These are phyloP conservation scores for Drosophila eugracilis DNA, from an alignment of 1,140 invertebrate species.

Conservation along the genomic window DNA sequence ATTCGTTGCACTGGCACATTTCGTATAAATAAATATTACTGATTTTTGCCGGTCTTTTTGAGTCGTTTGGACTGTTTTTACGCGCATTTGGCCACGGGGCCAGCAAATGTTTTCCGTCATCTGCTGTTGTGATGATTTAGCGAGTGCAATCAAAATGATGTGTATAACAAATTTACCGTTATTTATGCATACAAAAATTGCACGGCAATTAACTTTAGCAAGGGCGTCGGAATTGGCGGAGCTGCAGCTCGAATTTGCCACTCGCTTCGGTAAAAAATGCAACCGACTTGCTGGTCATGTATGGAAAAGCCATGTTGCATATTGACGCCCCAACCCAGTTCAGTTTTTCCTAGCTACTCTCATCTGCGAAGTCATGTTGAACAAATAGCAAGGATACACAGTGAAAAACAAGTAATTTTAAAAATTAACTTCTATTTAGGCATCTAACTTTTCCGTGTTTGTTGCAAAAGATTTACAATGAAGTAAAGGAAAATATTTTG, in stretches of 20 bases:
- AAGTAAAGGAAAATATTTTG: no score
- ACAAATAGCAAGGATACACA: slow-evolving; percentile 56
- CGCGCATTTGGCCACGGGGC: slow-evolving; percentile 52
- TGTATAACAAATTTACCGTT: slow-evolving; percentile 83
- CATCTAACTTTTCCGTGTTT: no score
- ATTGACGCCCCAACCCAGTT: slow-evolving; percentile 38
- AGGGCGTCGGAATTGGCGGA: slow-evolving; percentile 13
- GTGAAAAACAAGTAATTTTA: background rate
- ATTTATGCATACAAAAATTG: slow-evolving; percentile 83
- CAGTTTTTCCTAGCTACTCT: background rate
- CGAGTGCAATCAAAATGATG: slow-evolving; percentile 79
- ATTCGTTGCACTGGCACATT: slow-evolving; percentile 12
- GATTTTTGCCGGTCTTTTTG: slow-evolving; percentile 50
- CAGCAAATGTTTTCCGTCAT: slow-evolving; percentile 28
- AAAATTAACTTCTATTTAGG: no score
- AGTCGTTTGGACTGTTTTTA: slow-evolving; percentile 70
- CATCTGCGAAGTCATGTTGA: slow-evolving; percentile 21
- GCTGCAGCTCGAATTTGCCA: slow-evolving; percentile 5
- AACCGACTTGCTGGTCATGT: slow-evolving; percentile 30
- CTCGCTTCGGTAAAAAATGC: slow-evolving; percentile 40
- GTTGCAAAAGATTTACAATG: no score
- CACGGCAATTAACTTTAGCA: slow-evolving; percentile 80
- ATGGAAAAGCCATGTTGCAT: slow-evolving; percentile 60
- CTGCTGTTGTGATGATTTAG: slow-evolving; percentile 71
- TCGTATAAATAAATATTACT: slow-evolving; percentile 30